These are phyloP conservation scores for Eulemur rufifrons DNA, from an alignment of 2,113 vertebrate genomes.

Conservation along the genomic window DNA sequence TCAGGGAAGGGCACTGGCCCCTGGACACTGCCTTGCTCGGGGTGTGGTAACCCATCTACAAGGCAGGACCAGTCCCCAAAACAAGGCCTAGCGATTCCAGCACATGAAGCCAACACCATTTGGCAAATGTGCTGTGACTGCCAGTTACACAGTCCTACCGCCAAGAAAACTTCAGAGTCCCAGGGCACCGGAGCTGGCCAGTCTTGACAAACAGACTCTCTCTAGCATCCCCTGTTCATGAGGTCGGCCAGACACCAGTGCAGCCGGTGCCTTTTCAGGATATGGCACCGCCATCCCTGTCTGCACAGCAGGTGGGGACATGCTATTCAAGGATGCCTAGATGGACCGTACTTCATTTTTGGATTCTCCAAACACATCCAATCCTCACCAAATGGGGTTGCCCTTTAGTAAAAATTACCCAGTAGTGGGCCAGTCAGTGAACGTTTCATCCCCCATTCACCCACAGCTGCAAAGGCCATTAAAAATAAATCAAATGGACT, in stretches of 20 bases:
- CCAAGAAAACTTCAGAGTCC: neutral
- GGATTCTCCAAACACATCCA: neutral
- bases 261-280: neutral
- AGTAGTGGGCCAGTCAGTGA: neutral
- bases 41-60: neutral
- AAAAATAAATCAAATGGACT: neutral
- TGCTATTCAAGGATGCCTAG: neutral
- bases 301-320: neutral
- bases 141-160: neutral
- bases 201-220: neutral
- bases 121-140: neutral
- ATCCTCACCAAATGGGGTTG: neutral
- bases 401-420: neutral
- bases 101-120: neutral
- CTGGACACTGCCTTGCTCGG: neutral
- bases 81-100: neutral
- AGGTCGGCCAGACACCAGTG: neutral
- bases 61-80: neutral
- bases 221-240: neutral
- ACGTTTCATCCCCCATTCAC: neutral
- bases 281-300: neutral
- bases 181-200: neutral
- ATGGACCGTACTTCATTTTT: neutral
- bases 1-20: neutral
- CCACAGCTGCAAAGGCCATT: neutral